Base-by-base conservation (phyloP, 1,140 invertebrate species). In the Pseudomyrmex dendroicus region DNA sequence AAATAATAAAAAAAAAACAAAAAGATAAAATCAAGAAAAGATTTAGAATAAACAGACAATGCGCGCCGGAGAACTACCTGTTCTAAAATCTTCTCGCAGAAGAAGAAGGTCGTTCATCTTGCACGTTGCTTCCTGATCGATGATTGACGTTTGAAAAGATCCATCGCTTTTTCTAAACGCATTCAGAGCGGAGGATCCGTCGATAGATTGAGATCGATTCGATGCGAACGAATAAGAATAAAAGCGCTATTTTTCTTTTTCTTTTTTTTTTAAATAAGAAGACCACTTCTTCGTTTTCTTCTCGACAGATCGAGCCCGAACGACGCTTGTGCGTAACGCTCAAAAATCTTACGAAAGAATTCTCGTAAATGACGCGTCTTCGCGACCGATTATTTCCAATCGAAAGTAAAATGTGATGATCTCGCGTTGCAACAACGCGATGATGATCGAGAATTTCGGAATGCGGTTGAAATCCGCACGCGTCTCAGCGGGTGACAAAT, bases 121-220 rank as follows among this genome's bases (percentile, higher is more conserved):
- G 35, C 44, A 13, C 63, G 9, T 44, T 20, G 13, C 10, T 44
- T 63, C 52, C 68, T 64, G 46, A 74, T 86, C 66, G 82, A 88
- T 90, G 89, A 90, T 86, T 83, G 89, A 90, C 89, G 84, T 86
- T 9, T 56, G 20, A 90, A 90, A 83, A 22, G 62, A 82, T 59
- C 74, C 50, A 67, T 80, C 52, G 56, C 56, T 35, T 44, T 57
- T 59, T 35, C 15, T 5, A 25, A 17, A 56, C 46, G 15, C 59
- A 56, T 64, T 59, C 67, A 48, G 50, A 52, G 5, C 35, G 35
- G 48, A 59, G 13, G 57, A 22, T 73, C 61, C 48, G 62, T 82
- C 12, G 50, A 25, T 56, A 4, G 13, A 77, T 67, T 13, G 17
- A 8, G 50, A 67, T 77, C 50, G 64, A 4, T 9, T 17, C 12